Percentiles rank a stretch among this genome's conserved stretches.
phyloP scores from a whole-genome alignment of 2,888 invertebrate species.

The Nephrotoma flavescens region DNA sequence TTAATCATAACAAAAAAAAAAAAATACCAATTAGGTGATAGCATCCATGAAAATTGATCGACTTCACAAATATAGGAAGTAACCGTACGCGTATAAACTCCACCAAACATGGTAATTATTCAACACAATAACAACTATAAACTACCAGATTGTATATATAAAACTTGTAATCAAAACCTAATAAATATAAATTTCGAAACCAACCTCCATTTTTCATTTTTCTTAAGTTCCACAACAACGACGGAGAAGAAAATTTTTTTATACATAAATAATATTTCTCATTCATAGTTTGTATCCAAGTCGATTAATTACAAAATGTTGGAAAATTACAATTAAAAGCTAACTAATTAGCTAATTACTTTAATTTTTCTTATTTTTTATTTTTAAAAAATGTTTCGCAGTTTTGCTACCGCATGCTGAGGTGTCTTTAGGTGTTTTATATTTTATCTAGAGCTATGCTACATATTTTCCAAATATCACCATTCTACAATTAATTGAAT shows the following conservation, averaged over 20 bases:
- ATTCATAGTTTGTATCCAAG: neutral
- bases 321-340: neutral
- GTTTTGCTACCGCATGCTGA: neutral
- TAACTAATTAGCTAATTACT: neutral
- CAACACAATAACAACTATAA: neutral
- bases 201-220: neutral
- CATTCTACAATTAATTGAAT: neutral
- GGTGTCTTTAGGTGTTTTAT: neutral
- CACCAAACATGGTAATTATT: neutral
- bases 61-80: neutral
- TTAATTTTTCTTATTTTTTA: neutral
- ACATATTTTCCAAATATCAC: neutral
- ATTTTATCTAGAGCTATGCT: neutral
- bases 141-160: neutral
- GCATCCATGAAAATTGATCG: neutral
- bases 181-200: neutral
- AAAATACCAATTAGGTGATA: neutral
- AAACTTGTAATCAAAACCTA: neutral
- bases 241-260: neutral
- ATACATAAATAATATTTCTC: neutral
- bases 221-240: neutral
- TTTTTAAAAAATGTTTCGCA: neutral
- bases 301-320: neutral
- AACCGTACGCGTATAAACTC: neutral
- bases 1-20: neutral